These are phyloP conservation scores for Mohoua ochrocephala DNA, from an alignment of 2,113 vertebrate species.

Conservation along the genomic window DNA sequence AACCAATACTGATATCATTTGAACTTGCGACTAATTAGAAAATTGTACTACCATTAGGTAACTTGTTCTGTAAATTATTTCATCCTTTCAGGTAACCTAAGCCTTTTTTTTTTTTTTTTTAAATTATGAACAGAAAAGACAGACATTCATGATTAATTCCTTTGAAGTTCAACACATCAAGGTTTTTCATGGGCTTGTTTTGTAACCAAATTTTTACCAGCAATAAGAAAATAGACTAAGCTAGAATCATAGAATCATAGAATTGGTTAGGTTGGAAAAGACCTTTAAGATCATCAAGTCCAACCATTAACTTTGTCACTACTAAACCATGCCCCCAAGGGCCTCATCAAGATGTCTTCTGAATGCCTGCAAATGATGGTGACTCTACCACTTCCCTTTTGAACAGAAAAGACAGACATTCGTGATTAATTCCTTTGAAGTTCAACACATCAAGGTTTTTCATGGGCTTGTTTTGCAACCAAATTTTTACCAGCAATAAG, in stretches of 20 bases:
- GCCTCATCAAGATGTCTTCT: no score
- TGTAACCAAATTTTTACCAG: not conserved
- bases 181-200: not conserved
- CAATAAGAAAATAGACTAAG: not conserved
- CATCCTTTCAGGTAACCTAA: conserved; percentile 26
- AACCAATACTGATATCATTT: conserved; percentile 56
- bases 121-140: not conserved
- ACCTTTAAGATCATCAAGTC: not conserved
- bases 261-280: not conserved
- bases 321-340: no score
- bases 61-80: conserved; percentile 56
- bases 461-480: not conserved
- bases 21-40: conserved; percentile 62
- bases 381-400: no score
- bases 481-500: not conserved
- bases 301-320: not conserved
- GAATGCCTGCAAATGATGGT: no score
- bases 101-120: not conserved
- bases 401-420: not conserved
- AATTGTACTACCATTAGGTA: conserved; percentile 45
- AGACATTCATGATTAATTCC: not conserved
- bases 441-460: not conserved
- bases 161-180: not conserved
- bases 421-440: not conserved
- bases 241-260: not conserved